Conservation (phyloP, 2,797 vertebrate species). For the Choloepus didactylus region DNA sequence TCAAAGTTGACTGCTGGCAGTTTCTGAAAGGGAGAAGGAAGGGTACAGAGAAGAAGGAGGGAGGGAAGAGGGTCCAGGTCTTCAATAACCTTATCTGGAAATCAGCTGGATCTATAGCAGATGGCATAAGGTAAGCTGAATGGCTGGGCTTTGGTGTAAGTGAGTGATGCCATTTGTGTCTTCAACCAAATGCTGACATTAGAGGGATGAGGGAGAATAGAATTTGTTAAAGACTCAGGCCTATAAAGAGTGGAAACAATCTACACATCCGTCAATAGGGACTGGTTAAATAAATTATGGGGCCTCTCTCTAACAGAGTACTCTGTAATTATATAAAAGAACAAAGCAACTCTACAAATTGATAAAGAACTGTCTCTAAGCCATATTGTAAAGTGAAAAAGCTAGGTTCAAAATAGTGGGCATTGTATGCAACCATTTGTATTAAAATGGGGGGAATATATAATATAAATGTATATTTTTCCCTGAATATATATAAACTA, state of each 20-base stretch:
- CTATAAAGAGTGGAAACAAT: neutral
- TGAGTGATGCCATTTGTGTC: fast-evolving
- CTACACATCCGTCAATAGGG: neutral
- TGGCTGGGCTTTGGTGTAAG: neutral
- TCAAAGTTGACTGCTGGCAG: neutral
- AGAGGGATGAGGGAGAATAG: neutral
- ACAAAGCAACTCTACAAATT: neutral
- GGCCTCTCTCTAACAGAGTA: neutral
- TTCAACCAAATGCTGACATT: neutral
- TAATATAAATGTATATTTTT: neutral
- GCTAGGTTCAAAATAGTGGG: neutral
- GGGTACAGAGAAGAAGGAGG: neutral
- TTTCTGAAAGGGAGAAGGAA: neutral
- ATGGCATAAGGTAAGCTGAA: neutral
- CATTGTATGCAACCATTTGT: neutral
- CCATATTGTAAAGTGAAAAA: neutral
- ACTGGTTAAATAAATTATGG: neutral
- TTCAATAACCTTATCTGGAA: neutral
- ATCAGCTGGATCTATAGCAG: neutral
- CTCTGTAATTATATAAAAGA: neutral
- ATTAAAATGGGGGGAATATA: neutral
- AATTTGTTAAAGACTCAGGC: neutral
- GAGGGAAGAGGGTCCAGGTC: neutral
- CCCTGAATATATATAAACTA: neutral
- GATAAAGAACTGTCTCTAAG: neutral